Percentiles rank a stretch among this genome's conserved stretches.
These are phyloP conservation scores for Andrena chrysosceles DNA, from an alignment of 2,888 invertebrate genomes.

Conservation along the genomic window DNA sequence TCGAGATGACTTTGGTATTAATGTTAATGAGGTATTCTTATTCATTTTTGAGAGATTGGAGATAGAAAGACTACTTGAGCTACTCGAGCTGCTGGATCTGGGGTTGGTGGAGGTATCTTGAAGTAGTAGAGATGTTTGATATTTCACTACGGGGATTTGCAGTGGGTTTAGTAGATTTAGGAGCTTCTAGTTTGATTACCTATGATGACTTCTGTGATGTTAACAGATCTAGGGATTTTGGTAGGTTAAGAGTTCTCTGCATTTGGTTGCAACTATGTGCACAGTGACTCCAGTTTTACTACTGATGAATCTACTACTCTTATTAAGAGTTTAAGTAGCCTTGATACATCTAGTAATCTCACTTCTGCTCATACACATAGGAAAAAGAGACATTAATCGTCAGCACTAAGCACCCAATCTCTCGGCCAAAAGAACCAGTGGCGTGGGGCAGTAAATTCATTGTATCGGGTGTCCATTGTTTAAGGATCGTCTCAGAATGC, in stretches of 20 bases:
- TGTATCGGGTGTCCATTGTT: constrained; percentile 58
- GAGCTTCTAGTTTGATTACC: background rate
- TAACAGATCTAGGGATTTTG: background rate
- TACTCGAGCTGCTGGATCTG: background rate
- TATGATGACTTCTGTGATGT: too few relatives aligned
- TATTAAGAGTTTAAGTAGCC: too few relatives aligned
- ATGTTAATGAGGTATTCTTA: too few relatives aligned
- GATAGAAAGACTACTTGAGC: background rate
- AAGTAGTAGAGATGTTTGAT: background rate
- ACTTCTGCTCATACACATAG: too few relatives aligned
- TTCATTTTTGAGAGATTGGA: too few relatives aligned
- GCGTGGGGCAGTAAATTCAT: constrained; percentile 64
- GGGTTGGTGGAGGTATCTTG: background rate
- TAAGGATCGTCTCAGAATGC: constrained; percentile 36
- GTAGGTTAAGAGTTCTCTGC: background rate
- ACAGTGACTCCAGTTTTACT: too few relatives aligned
- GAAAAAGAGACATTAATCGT: background rate
- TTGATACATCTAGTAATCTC: too few relatives aligned
- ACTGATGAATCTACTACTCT: too few relatives aligned
- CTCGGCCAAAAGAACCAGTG: background rate
- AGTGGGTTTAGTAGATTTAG: background rate
- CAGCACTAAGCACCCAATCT: background rate
- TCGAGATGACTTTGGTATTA: too few relatives aligned
- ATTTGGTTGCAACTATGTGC: background rate
- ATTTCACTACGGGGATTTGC: background rate